Base-by-base conservation (phyloP, 2,113 vertebrate genomes). In the Pterocles gutturalis region DNA sequence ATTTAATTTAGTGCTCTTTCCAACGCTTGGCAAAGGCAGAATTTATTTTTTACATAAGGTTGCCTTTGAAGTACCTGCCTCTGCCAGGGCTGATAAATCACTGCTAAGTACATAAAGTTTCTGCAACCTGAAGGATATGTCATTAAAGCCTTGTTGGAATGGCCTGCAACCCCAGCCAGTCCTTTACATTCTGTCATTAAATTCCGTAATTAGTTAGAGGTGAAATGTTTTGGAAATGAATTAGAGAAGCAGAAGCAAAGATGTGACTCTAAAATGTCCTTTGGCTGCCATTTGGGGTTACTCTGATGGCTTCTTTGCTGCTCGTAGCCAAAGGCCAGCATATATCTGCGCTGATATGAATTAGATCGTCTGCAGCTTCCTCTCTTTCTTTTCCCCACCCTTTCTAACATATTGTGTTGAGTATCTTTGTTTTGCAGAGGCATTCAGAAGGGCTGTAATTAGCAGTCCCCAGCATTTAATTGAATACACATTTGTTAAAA, bases 21-120 rank as follows among this genome's bases (percentile, higher is more conserved):
- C 78, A 78, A 66, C 17, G 19, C 94, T 96, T 94, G 90, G 89
- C 92, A 96, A 96, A 96, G 90, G 93, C 86, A 96, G 72, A 79
- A 83, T 92, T 96, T 91, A 98, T 95, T 96, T 97, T 96, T 96
- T 96, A 91, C 97, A 79, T 97, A 48, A 95, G 83, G 83, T 97
- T 98, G 93, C 97, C 94, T 97, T 96, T 97, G 96, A 94, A 97
- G 75, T 96, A 87, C 82, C 93, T 97, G 96, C 76, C 94, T 93
- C 97, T 97, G 87, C 96, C 96, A 96, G 83, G 70, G 86, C 96
- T 83, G 96, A 91, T 97, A 97, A 96, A 93, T 97, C 91, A 94
- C 51, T 93, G 64, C 90, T 97, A 96, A 96, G 77, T 82, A 92
- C 80, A 79, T 95, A 95, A 91, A 89, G 66, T 81, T 96, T 97